Evolutionary conservation across 2,888 invertebrate species (phyloP).

Genomic region (Yponomeuta plumbellus): DNA sequence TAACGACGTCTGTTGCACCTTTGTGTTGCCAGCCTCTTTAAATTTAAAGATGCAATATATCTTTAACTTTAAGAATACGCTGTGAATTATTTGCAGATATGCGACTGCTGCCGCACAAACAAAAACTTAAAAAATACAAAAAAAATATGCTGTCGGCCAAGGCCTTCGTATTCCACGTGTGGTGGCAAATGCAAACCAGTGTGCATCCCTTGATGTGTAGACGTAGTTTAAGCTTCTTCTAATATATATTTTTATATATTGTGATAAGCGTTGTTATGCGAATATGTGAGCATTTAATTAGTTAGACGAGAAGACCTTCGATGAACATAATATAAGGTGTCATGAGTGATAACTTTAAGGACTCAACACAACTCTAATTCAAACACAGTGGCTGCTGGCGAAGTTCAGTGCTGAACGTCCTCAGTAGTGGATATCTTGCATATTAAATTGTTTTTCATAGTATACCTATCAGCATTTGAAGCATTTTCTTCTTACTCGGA

Average conservation of each 20-base stretch:
- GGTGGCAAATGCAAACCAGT: constrained; percentile 71
- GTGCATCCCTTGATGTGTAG: constrained; percentile 70
- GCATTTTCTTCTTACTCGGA: not conserved
- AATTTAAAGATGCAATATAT: constrained; percentile 55
- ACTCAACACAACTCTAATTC: constrained; percentile 20
- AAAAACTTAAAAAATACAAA: constrained; percentile 43
- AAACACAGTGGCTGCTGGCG: constrained; percentile 1
- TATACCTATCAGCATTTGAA: not conserved
- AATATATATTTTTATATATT: constrained; percentile 76
- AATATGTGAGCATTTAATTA: constrained; percentile 73
- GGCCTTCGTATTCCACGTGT: constrained; percentile 56
- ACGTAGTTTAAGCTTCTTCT: constrained; percentile 71
- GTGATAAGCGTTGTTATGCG: constrained; percentile 75
- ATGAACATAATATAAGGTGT: constrained; percentile 46
- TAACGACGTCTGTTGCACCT: no score
- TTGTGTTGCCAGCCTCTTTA: constrained; percentile 19
- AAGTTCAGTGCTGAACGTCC: constrained; percentile 1
- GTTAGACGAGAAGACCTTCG: constrained; percentile 55
- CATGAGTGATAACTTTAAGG: constrained; percentile 52
- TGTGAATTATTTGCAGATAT: constrained; percentile 65
- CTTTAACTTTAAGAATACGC: constrained; percentile 58
- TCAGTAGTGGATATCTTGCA: not conserved
- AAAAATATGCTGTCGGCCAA: constrained; percentile 49
- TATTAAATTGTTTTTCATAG: not conserved
- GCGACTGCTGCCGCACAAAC: constrained; percentile 74